Evolutionary conservation across 2,888 invertebrate genomes (phyloP).

Genomic region (Graphium colonna): DNA sequence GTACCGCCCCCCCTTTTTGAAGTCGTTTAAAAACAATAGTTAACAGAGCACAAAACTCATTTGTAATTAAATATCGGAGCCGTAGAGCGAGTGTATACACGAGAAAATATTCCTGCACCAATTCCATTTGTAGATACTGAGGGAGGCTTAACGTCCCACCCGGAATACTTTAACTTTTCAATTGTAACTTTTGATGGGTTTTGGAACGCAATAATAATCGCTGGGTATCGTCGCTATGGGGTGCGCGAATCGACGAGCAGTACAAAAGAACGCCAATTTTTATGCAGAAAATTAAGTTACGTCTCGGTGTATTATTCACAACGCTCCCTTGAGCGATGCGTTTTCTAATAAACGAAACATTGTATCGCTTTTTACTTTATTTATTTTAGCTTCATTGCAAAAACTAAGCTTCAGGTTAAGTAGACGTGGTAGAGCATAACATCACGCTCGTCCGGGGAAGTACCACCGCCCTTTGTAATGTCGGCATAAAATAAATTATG

Average conservation of each 20-base stretch:
- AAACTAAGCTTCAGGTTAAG: too few relatives aligned
- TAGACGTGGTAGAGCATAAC: too few relatives aligned
- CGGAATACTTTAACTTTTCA: slow-evolving; percentile 80
- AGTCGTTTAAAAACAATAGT: slow-evolving; percentile 13
- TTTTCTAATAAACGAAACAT: not conserved
- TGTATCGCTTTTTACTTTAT: not conserved
- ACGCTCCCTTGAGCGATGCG: slow-evolving; percentile 39
- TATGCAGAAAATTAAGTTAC: slow-evolving; percentile 75
- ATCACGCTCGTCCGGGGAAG: too few relatives aligned
- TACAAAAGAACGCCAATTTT: slow-evolving; percentile 77
- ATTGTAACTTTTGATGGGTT: slow-evolving; percentile 81
- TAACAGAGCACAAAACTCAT: slow-evolving; percentile 25
- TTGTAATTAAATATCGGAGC: slow-evolving; percentile 41
- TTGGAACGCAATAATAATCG: slow-evolving; percentile 79
- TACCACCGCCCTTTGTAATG: slow-evolving; percentile 4
- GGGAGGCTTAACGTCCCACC: slow-evolving; percentile 66
- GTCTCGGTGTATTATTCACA: slow-evolving; percentile 61
- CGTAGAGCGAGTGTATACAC: slow-evolving; percentile 51
- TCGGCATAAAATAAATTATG: too few relatives aligned
- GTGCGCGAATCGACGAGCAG: slow-evolving; percentile 66
- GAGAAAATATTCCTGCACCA: slow-evolving; percentile 69
- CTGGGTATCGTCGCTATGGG: slow-evolving; percentile 63
- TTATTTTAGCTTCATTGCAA: too few relatives aligned
- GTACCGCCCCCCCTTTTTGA: too few relatives aligned
- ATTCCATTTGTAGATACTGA: slow-evolving; percentile 73